Base-by-base conservation (phyloP, 1,140 invertebrate genomes). In the Holcopasites calliopsidis region DNA sequence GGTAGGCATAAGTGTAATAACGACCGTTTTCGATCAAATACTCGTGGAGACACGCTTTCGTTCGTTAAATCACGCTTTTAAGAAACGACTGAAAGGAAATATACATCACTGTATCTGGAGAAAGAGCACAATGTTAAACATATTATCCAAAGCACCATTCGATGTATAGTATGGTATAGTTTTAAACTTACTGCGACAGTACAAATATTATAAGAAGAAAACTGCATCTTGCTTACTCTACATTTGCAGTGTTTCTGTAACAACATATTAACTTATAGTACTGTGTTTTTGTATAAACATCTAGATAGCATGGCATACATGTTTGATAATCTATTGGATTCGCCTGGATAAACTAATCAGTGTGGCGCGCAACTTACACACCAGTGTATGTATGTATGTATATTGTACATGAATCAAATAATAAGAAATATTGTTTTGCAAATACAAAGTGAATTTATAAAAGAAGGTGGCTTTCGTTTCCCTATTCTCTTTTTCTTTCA, bases 181-280 rank as follows among this genome's bases (percentile, higher is more conserved):
- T 64, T 26, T 65, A 76, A 82, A 61, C 66, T 60, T 76, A 54
- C 76, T 35, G 61, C 61, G 66, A 80, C 77, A 85, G 83, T 85
- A 85, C 84, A 85, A 85, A 85, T 76, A 79, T 23, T 85, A 82
- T 79, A 57, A 26, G 65, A 72, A 18, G 47, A 52, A 65, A 77
- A 47, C 35, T 72, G 47, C 57, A 70, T 58, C 11, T 77, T 73
- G 42, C 0, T 55, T 84, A 69, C 42, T 57, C 16, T 13, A 44
- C 4, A n/a, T 70, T 44, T 77, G 52, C 35, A 50, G 49, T 58
- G 35, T 74, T 61, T 68, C 2, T 73, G 54, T 11, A 4, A 58
- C 40, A n/a, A 42, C 13, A n/a, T n/a, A n/a, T 42, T 65, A 42
- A 5, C 50, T 52, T 23, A 42, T 21, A 60, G 21, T 69, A 57